These are phyloP conservation scores for Taenioides sp. DNA, from an alignment of 2,797 vertebrate genomes.

Conservation along the genomic window DNA sequence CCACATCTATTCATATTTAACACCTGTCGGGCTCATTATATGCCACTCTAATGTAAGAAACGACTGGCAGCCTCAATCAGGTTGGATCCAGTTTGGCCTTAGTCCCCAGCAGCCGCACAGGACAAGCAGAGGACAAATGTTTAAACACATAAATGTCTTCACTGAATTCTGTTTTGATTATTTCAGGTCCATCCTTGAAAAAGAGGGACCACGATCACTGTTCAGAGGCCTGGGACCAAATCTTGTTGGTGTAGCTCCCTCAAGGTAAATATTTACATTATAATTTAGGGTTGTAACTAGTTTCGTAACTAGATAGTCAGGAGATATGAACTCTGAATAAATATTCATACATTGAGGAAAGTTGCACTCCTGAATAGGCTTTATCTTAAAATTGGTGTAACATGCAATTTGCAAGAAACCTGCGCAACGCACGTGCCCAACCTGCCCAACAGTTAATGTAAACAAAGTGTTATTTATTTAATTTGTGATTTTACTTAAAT, in stretches of 20 bases:
- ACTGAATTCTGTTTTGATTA: slow-evolving; percentile 14
- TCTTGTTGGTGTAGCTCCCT: slow-evolving; percentile 95
- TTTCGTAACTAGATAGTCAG: not conserved
- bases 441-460: too few relatives aligned
- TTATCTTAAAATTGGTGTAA: not conserved
- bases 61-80: not conserved
- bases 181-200: slow-evolving; percentile 95
- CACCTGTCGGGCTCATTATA: not conserved
- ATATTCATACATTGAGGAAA: not conserved
- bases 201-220: slow-evolving; percentile 95
- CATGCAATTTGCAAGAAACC: too few relatives aligned
- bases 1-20: not conserved
- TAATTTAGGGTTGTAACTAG: not conserved
- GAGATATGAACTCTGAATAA: not conserved
- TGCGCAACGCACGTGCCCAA: too few relatives aligned
- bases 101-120: not conserved
- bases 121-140: not conserved
- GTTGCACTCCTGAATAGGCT: not conserved
- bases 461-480: too few relatives aligned
- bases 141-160: slow-evolving; percentile 15
- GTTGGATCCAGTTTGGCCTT: slow-evolving; percentile 1
- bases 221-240: slow-evolving; percentile 97
- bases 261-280: slow-evolving; percentile 79
- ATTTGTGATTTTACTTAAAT: not conserved
- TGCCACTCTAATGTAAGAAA: not conserved